These are phyloP conservation scores for Ambastaia sidthimunki DNA, from an alignment of 2,797 vertebrate species.

Conservation along the genomic window DNA sequence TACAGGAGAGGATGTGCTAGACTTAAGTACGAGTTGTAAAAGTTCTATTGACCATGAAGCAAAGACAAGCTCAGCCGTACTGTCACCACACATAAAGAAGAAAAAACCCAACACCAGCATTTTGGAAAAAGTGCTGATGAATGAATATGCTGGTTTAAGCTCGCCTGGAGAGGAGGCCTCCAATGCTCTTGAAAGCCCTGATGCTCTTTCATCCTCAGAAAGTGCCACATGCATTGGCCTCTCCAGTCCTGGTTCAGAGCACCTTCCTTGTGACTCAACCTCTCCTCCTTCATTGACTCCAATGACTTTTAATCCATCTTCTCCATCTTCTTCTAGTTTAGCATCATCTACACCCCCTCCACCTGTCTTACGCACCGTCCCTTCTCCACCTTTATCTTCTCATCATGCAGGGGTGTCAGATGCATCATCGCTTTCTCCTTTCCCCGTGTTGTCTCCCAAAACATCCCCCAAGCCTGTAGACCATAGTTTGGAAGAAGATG, in stretches of 20 bases:
- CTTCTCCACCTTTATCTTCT: constrained; percentile 76
- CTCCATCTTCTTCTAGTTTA: constrained; percentile 80
- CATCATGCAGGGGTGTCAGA: constrained; percentile 81
- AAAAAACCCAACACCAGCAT: constrained; percentile 97
- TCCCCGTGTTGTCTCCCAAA: constrained; percentile 89
- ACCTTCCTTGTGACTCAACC: constrained; percentile 66
- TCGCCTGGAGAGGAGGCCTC: constrained; percentile 67
- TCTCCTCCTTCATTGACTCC: constrained; percentile 88
- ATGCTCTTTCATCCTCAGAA: constrained; percentile 64
- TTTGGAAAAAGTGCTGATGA: constrained; percentile 96
- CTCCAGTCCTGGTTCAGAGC: constrained; percentile 63
- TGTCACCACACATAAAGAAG: constrained; percentile 78
- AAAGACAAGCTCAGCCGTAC: constrained; percentile 71
- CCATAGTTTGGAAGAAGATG: constrained; percentile 39
- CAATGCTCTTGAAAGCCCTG: constrained; percentile 63
- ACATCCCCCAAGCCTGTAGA: constrained; percentile 80
- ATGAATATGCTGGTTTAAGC: constrained; percentile 86
- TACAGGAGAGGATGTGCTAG: constrained; percentile 86
- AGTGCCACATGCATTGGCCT: constrained; percentile 55
- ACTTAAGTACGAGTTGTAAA: constrained; percentile 91
- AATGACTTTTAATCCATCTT: constrained; percentile 84
- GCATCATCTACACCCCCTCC: constrained; percentile 88
- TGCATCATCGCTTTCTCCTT: constrained; percentile 79
- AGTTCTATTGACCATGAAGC: constrained; percentile 74
- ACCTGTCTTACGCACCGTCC: constrained; percentile 86